Percentiles rank a stretch among this genome's conserved stretches.
Conservation (phyloP, 2,797 vertebrate genomes). For the Sebastes minor region DNA sequence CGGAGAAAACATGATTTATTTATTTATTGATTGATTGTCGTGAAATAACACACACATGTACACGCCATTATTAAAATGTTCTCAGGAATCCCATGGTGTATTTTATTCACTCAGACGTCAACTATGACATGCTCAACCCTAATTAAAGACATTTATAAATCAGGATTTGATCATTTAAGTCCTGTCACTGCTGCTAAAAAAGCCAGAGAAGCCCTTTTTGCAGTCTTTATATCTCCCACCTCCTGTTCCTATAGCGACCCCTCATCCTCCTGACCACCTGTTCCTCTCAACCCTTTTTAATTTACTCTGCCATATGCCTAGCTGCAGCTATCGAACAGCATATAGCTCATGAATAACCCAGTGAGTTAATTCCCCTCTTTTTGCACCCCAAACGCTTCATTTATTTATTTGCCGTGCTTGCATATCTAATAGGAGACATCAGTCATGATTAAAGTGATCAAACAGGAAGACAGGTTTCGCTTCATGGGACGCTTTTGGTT, state of each 20-base stretch:
- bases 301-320: conserved; percentile 86
- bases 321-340: conserved; percentile 66
- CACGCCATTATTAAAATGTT: not conserved
- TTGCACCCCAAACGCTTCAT: conserved; percentile 15
- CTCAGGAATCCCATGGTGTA: not conserved
- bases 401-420: conserved; percentile 34
- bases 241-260: conserved; percentile 3
- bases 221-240: not conserved
- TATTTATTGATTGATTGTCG: not conserved
- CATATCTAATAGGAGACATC: conserved; percentile 74
- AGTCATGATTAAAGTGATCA: conserved; percentile 71
- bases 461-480: not conserved
- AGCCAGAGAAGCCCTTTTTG: not conserved
- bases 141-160: not conserved
- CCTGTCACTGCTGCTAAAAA: not conserved
- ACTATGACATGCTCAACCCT: not conserved
- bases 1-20: not conserved
- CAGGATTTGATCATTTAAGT: not conserved
- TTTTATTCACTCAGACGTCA: not conserved
- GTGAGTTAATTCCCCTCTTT: conserved; percentile 59
- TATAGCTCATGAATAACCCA: conserved; percentile 81
- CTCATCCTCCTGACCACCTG: conserved; percentile 80
- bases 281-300: conserved; percentile 81
- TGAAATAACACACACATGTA: not conserved
- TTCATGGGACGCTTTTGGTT: not conserved